Evolutionary conservation across 2,113 vertebrate species (phyloP).

Genomic region (Neomonachus schauinslandi): DNA sequence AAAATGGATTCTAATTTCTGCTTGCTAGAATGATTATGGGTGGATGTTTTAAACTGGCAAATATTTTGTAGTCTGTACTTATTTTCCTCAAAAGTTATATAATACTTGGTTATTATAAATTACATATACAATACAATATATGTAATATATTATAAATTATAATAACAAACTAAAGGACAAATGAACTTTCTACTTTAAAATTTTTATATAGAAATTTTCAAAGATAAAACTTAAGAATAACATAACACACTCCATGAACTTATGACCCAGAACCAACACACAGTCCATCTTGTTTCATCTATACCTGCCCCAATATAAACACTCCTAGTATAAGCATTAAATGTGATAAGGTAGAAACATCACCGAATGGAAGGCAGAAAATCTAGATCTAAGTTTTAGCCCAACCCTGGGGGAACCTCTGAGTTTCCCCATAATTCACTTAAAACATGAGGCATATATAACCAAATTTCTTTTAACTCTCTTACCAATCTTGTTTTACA

Average conservation of each 20-base stretch:
- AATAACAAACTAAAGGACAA: neutral
- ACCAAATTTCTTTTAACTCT: neutral
- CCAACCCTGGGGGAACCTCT: neutral
- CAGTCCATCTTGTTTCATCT: neutral
- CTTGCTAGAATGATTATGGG: neutral
- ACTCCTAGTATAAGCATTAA: neutral
- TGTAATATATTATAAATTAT: neutral
- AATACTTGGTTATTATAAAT: neutral
- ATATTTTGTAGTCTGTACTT: neutral
- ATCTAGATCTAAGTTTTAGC: neutral
- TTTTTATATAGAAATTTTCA: neutral
- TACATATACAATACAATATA: neutral
- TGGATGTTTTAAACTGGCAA: neutral
- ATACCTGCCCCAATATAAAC: neutral
- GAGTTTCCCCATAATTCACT: neutral
- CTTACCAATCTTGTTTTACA: neutral
- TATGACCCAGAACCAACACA: neutral
- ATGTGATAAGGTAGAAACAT: neutral
- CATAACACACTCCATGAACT: neutral
- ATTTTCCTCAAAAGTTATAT: neutral
- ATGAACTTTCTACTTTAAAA: neutral
- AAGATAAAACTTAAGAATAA: neutral
- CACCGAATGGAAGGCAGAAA: neutral
- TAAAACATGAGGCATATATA: no score
- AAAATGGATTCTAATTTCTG: neutral